Evolutionary conservation across 2,797 vertebrate species (phyloP).

Genomic region (Hyperoplus immaculatus): DNA sequence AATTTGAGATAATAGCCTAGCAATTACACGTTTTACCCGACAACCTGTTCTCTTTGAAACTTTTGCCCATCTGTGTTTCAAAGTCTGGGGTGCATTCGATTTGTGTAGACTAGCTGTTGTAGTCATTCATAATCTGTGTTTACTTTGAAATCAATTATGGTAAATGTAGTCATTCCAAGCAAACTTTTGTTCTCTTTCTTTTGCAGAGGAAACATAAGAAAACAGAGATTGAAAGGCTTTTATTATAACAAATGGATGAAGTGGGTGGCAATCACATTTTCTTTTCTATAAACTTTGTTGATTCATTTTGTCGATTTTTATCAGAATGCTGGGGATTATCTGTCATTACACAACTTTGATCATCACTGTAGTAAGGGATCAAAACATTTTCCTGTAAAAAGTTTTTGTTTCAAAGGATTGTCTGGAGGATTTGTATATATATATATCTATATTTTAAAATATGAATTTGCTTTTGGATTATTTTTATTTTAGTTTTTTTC

Average conservation of each 20-base stretch:
- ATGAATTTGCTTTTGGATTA: conserved; percentile 71
- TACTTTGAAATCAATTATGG: conserved; percentile 59
- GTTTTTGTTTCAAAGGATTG: conserved; percentile 81
- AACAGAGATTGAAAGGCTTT: conserved; percentile 83
- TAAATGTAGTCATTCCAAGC: conserved; percentile 85
- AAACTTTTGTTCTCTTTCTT: conserved; percentile 86
- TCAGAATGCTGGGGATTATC: conserved; percentile 67
- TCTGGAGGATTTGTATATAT: conserved; percentile 80
- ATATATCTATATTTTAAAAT: conserved; percentile 85
- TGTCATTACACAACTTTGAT: conserved; percentile 71
- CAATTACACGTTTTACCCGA: conserved; percentile 20
- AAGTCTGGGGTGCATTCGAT: conserved; percentile 58
- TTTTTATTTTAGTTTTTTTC: conserved; percentile 57
- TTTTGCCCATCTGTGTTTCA: conserved; percentile 55
- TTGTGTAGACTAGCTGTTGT: conserved; percentile 67
- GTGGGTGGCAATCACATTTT: conserved; percentile 79
- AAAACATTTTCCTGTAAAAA: conserved; percentile 80
- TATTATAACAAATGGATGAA: conserved; percentile 86
- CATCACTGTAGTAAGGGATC: conserved; percentile 83
- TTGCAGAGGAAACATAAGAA: conserved; percentile 89
- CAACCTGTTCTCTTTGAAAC: conserved; percentile 53
- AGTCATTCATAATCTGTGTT: conserved; percentile 67
- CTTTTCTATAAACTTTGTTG: conserved; percentile 64
- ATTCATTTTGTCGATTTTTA: conserved; percentile 62
- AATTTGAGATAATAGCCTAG: conserved; percentile 23